phyloP scores from a whole-genome alignment of 2,113 vertebrate species.

The Ageneiosus marmoratus region DNA sequence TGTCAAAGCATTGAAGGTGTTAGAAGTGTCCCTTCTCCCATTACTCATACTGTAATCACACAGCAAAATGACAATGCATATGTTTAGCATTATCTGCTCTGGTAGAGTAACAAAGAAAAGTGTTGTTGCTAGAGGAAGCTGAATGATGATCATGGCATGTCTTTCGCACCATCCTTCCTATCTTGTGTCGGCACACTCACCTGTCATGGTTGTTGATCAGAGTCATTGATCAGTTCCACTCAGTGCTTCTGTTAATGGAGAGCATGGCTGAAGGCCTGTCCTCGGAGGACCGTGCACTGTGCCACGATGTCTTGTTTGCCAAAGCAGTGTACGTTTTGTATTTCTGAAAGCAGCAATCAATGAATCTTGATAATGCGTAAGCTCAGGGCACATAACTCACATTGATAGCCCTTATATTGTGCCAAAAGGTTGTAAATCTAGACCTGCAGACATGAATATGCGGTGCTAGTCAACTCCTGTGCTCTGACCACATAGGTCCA shows the following conservation, averaged over 20 bases:
- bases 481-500: conserved; percentile 60
- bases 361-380: conserved; percentile 86
- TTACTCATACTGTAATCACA: conserved; percentile 28
- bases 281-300: conserved; percentile 85
- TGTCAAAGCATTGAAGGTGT: conserved; percentile 31
- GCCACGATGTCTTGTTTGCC: conserved; percentile 79
- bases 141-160: conserved; percentile 51
- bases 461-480: conserved; percentile 72
- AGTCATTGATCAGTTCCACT: conserved; percentile 57
- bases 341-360: conserved; percentile 78
- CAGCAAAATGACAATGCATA: conserved; percentile 45
- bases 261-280: conserved; percentile 75
- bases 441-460: conserved; percentile 77
- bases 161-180: conserved; percentile 30
- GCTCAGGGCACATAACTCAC: conserved; percentile 84
- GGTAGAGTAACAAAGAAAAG: conserved; percentile 23
- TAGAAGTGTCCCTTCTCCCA: conserved; percentile 35
- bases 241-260: conserved; percentile 61
- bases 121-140: conserved; percentile 14
- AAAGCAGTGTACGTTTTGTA: conserved; percentile 65
- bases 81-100: conserved; percentile 44
- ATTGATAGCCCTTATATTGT: conserved; percentile 81
- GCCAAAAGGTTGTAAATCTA: conserved; percentile 80
- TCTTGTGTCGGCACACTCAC: conserved; percentile 45
- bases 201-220: conserved; percentile 52